These are phyloP conservation scores for Atlantisia rogersi DNA, from an alignment of 2,113 vertebrate genomes.

Conservation along the genomic window DNA sequence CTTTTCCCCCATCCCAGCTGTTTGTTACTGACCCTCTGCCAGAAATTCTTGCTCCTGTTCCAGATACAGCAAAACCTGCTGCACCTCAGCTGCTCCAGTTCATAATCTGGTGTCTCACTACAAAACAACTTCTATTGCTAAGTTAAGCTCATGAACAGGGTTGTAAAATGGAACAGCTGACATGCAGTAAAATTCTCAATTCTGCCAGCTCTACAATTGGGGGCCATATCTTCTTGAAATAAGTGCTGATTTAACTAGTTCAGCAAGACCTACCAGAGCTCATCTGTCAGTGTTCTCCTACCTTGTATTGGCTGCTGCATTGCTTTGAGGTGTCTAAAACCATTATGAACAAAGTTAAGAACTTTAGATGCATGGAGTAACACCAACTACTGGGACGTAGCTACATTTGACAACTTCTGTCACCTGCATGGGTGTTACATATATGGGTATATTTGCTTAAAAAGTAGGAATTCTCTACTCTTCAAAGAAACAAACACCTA, in stretches of 20 bases:
- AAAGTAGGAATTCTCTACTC: neutral
- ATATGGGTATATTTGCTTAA: neutral
- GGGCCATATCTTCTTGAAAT: neutral
- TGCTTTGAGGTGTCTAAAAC: neutral
- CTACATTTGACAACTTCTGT: neutral
- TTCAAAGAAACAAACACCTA: neutral
- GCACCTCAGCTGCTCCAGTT: constrained; percentile 61
- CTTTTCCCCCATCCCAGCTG: constrained; percentile 58
- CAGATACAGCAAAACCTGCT: constrained; percentile 64
- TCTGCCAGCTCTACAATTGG: neutral
- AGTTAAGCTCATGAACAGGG: neutral
- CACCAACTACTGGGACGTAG: neutral
- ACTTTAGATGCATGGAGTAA: neutral
- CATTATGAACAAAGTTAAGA: neutral
- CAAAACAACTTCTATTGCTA: constrained; percentile 40
- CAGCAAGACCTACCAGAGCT: neutral
- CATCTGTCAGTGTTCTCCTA: neutral
- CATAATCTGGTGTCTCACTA: constrained; percentile 21
- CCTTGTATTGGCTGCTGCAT: neutral
- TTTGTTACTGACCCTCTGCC: constrained; percentile 54
- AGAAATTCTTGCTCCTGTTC: constrained; percentile 62
- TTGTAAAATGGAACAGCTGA: constrained; percentile 49
- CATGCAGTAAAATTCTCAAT: neutral
- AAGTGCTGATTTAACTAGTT: neutral
- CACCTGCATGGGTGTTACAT: neutral